Base-by-base conservation (phyloP, 2,797 vertebrate genomes). In the Loriculus beryllinus region DNA sequence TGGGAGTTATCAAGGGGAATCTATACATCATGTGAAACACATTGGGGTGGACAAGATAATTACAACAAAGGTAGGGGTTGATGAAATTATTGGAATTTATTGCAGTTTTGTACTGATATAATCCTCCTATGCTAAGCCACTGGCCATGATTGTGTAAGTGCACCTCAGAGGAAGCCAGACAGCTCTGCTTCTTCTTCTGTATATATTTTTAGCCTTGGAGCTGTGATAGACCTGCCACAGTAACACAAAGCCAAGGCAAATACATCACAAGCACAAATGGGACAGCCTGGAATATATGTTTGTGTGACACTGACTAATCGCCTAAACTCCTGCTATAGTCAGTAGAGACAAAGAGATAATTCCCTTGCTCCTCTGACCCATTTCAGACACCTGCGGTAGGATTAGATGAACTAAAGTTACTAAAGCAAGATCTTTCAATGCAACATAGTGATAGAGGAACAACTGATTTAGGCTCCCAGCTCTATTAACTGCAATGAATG, bases 341-440 rank as follows among this genome's bases (percentile, higher is more conserved):
- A 69, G 19, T 28, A 33, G 42, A 6, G 8, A 70, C 63, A 54
- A 75, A 48, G 65, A 54, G 20, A 14, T 19, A 26, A 79, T 17
- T 64, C 1, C 0, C 8, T n/a, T 1, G 0, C 56, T 76, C 59
- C 40, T 68, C 51, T 72, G 63, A 60, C 45, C 49, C 47, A 4
- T 3, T 86, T 70, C 80, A 90, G 77, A n/a, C 33, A 31, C 29
- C 28, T 10, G 3, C 0, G 0, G n/a, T n/a, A 43, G 37, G 63
- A 48, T 21, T 39, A 77, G 37, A 51, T 37, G 42, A 86, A 48
- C 22, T 56, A 86, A 25, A 77, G 60, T 76, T 47, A 17, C 54
- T 67, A 43, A 76, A 56, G 57, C 12, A 35, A 68, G 37, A 54
- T 21, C 28, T 74, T 74, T 43, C 14, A 42, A 2, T 47, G 62